These are phyloP conservation scores for Hedya salicella DNA, from an alignment of 2,888 invertebrate genomes.

Conservation along the genomic window DNA sequence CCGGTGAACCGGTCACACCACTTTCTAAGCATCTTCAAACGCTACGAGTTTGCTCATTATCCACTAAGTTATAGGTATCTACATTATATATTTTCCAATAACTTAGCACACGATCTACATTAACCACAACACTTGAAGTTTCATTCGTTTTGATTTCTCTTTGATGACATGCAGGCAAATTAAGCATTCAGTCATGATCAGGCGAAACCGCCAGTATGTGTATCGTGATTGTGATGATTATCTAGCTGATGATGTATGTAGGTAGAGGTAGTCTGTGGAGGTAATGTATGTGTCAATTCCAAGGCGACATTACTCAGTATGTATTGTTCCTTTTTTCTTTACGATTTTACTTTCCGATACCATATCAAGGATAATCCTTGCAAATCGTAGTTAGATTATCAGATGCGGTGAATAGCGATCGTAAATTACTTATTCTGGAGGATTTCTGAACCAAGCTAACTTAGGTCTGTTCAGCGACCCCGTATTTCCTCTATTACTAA, in stretches of 20 bases:
- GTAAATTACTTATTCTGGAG: too few species aligned
- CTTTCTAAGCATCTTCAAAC: constrained; percentile 39
- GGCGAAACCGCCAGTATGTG: constrained; percentile 1
- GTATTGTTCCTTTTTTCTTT: too few species aligned
- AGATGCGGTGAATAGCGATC: too few species aligned
- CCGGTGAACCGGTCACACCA: constrained; percentile 18
- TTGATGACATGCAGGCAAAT: constrained; percentile 27
- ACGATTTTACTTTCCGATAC: too few species aligned
- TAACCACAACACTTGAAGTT: constrained; percentile 1
- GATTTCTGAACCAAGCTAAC: too few species aligned
- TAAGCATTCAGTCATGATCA: constrained; percentile 8
- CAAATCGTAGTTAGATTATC: too few species aligned
- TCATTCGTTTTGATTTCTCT: constrained; percentile 21
- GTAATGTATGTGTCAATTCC: constrained; percentile 6
- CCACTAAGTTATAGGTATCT: constrained; percentile 25
- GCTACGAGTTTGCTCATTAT: constrained; percentile 26
- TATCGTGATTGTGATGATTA: constrained; percentile 3
- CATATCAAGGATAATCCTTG: too few species aligned
- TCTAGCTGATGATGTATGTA: constrained; percentile 5
- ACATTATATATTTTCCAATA: constrained; percentile 23
- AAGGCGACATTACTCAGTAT: background rate
- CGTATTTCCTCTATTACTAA: too few species aligned
- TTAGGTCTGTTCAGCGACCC: too few species aligned
- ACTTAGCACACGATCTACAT: constrained; percentile 29
- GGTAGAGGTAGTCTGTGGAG: too few species aligned